Percentiles rank a stretch among this genome's conserved stretches.
Evolutionary conservation across 64 coral and sea anemone species (phyloP).

Genomic region (Acropora tenuis): DNA sequence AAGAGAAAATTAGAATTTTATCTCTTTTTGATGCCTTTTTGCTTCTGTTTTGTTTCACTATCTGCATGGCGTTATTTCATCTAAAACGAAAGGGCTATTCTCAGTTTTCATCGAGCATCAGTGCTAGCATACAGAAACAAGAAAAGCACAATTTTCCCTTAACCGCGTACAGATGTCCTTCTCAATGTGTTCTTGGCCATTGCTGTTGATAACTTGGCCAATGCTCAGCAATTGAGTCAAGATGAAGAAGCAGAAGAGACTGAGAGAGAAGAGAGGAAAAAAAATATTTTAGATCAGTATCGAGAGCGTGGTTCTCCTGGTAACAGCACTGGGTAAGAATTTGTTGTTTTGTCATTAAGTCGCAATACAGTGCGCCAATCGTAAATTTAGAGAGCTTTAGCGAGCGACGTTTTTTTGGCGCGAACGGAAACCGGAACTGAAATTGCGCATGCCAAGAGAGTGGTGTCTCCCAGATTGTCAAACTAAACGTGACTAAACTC

Average conservation of each 20-base stretch:
- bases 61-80: no score
- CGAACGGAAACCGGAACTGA: no score
- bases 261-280: slow-evolving; percentile 80
- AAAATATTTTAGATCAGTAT: slow-evolving; percentile 87
- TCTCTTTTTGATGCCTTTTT: no score
- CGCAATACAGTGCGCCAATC: background rate
- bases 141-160: slow-evolving; percentile 43
- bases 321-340: slow-evolving; percentile 32
- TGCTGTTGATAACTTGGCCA: slow-evolving; percentile 98
- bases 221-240: slow-evolving; percentile 95
- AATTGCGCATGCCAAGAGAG: no score
- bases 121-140: background rate
- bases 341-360: background rate
- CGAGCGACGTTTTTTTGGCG: no score
- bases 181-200: slow-evolving; percentile 99
- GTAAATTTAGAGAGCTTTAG: no score
- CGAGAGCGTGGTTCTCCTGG: slow-evolving; percentile 57
- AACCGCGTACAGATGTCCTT: slow-evolving; percentile 75
- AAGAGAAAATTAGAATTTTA: no score
- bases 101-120: no score
- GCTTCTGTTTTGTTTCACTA: no score
- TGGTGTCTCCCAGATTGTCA: no score
- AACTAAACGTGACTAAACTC: no score
- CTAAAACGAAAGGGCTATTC: no score
- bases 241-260: slow-evolving; percentile 96